Evolutionary conservation across 2,797 vertebrate species (phyloP).

Genomic region (Pipistrellus kuhlii): DNA sequence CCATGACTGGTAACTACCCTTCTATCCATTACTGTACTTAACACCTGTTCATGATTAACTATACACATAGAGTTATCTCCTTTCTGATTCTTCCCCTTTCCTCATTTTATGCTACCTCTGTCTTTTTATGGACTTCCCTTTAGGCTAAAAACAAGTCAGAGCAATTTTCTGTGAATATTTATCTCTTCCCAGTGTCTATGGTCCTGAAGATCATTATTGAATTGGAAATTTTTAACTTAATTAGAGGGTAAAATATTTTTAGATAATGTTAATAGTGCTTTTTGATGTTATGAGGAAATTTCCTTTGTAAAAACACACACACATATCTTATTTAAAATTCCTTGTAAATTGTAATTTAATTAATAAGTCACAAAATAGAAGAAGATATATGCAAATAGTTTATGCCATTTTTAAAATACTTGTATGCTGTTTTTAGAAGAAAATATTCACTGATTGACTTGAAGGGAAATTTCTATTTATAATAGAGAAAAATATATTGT

Average conservation of each 20-base stretch:
- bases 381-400: background rate
- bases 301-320: background rate
- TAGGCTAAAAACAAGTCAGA: background rate
- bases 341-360: slow-evolving; percentile 44
- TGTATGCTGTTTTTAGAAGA: slow-evolving; percentile 16
- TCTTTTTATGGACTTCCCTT: background rate
- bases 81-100: background rate
- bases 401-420: background rate
- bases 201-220: slow-evolving; percentile 9
- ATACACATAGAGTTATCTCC: background rate
- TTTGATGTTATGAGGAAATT: slow-evolving; percentile 45
- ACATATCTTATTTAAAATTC: slow-evolving; percentile 45
- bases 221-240: slow-evolving; percentile 33
- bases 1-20: background rate
- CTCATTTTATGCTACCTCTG: background rate
- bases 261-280: slow-evolving; percentile 1
- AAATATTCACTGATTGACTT: background rate
- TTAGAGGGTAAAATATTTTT: slow-evolving; percentile 31
- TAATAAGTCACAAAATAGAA: slow-evolving; percentile 27
- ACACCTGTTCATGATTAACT: background rate
- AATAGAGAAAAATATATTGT: background rate
- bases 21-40: background rate
- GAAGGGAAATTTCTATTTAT: background rate
- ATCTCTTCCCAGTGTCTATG: background rate
- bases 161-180: slow-evolving; percentile 40